These are phyloP conservation scores for Gymnocephalus cernua DNA, from an alignment of 2,113 vertebrate genomes.

Conservation along the genomic window DNA sequence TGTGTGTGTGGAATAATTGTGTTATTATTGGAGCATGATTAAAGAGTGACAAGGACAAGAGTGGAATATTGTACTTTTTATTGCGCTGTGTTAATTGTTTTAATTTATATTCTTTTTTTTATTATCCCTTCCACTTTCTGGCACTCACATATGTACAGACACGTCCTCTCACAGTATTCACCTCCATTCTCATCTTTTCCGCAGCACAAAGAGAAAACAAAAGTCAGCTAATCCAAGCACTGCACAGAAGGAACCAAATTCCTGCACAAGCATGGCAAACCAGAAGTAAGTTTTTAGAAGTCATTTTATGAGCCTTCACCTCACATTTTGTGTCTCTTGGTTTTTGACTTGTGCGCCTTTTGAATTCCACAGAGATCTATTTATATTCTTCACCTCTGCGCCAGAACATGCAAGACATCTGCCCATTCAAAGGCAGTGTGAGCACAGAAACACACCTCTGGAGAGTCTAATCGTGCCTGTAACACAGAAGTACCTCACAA, in stretches of 20 bases:
- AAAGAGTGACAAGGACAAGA: not conserved
- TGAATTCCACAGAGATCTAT: constrained; percentile 60
- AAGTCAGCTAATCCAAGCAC: constrained; percentile 61
- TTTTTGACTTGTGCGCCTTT: constrained; percentile 42
- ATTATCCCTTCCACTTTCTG: not conserved
- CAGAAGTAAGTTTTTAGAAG: constrained; percentile 79
- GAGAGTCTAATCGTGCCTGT: constrained; percentile 10
- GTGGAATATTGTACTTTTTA: constrained; percentile 2
- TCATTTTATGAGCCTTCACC: not conserved
- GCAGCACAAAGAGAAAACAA: constrained; percentile 79
- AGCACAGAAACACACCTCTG: constrained; percentile 26
- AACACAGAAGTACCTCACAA: constrained; percentile 1
- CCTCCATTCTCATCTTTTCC: constrained; percentile 63
- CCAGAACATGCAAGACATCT: constrained; percentile 52
- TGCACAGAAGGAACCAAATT: constrained; percentile 63
- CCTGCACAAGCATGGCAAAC: constrained; percentile 72
- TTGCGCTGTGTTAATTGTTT: not conserved
- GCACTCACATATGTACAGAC: not conserved
- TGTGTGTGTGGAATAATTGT: constrained; percentile 3
- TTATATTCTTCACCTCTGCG: constrained; percentile 53
- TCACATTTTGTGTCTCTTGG: constrained; percentile 24
- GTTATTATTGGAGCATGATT: constrained; percentile 3
- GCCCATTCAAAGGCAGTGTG: constrained; percentile 46
- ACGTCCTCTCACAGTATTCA: constrained; percentile 42
- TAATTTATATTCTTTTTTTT: constrained; percentile 10